Evolutionary conservation across 2,113 vertebrate genomes (phyloP).

Genomic region (Solea solea): DNA sequence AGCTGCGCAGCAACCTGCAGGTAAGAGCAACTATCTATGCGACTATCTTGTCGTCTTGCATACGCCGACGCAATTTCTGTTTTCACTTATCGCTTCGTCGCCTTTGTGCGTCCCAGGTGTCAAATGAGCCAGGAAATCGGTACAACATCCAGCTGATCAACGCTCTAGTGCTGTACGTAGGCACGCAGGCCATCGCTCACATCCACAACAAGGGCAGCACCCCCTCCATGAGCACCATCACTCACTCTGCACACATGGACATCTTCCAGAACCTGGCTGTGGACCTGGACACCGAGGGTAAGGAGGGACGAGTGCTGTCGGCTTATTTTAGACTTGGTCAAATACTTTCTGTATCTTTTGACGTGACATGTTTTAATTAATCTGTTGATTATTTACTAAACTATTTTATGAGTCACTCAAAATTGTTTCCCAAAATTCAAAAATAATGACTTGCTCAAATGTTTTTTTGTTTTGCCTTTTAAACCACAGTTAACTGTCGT

Average conservation of each 20-base stretch:
- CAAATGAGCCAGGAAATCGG: constrained; percentile 97
- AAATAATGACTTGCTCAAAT: too few relatives aligned
- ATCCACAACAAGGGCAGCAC: constrained; percentile 99
- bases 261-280: constrained; percentile 99
- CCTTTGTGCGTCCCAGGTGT: constrained; percentile 83
- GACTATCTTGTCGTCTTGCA: rapidly evolving
- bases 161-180: constrained; percentile 96
- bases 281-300: constrained; percentile 98
- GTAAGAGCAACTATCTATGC: constrained; percentile 67
- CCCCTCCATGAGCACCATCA: constrained; percentile 99
- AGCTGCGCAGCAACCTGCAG: constrained; percentile 97
- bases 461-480: too few relatives aligned
- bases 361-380: too few relatives aligned
- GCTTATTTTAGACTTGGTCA: too few relatives aligned
- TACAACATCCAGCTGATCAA: constrained; percentile 99
- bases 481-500: too few relatives aligned
- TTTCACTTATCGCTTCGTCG: background rate
- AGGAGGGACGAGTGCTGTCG: constrained; percentile 22
- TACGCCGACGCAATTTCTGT: background rate
- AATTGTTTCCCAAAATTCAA: too few relatives aligned
- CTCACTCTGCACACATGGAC: constrained; percentile 99
- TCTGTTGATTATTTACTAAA: too few relatives aligned
- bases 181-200: constrained; percentile 98
- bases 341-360: too few relatives aligned
- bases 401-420: too few relatives aligned